Base-by-base conservation (phyloP, 2,113 vertebrate species). In the Lophochroa leadbeateri region DNA sequence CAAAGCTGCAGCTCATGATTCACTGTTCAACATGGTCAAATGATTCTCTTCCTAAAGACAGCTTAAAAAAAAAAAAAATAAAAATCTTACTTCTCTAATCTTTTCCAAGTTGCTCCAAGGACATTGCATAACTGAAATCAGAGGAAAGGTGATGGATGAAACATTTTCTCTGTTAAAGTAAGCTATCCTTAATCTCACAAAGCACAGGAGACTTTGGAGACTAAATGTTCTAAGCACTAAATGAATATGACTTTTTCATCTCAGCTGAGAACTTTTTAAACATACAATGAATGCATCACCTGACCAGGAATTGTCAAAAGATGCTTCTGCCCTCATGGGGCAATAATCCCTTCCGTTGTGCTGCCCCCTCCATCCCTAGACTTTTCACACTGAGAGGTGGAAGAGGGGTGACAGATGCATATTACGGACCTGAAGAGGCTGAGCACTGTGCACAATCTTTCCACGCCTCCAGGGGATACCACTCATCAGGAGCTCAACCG, bases 261-360 rank as follows among this genome's bases (percentile, higher is more conserved):
- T 58, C 49, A 1, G 7, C 8, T 46, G 21, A 75, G 31, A 84
- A 41, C 35, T 61, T 91, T 31, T 55, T 52, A 78, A 89, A 89
- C 23, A 37, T 27, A 58, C 8, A 81, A 49, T 1, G 7, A 76
- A 90, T 16, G 19, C 16, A 71, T 33, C 63, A 49, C 29, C 37
- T 4, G 1, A n/a, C 1, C 1, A 0, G 17, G 25, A 92, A 50
- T 20, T 70, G 41, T 82, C 58, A 21, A 29, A 67, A 57, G n/a
- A 35, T 2, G 0, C 13, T 70, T 76, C 44, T 19, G 4, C 4
- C 27, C 10, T 28, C 2, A 0, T 5, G 17, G 25, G 91, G 60
- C 3, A 82, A 58, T 6, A 90, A 76, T 24, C 17, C 39, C 23
- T 44, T 75, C 52, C 35, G 15, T 29, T 28, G 21, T 52, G 24